Evolutionary conservation across 2,888 invertebrate species (phyloP).

Genomic region (Tortricodes alternella): DNA sequence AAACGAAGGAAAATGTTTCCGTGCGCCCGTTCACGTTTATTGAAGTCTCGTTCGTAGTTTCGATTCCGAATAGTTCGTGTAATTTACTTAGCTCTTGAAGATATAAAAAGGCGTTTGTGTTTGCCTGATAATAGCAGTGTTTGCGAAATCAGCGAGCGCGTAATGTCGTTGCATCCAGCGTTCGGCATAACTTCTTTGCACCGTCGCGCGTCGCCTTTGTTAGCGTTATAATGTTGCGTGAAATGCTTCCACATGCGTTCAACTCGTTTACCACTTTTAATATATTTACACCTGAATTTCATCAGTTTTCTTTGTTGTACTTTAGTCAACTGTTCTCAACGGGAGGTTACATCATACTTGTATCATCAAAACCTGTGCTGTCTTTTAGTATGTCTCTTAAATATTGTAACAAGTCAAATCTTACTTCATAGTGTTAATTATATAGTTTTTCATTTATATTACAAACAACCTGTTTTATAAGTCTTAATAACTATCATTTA

Average conservation of each 20-base stretch:
- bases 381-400: too few relatives aligned
- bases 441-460: too few relatives aligned
- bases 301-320: not conserved
- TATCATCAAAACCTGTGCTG: too few relatives aligned
- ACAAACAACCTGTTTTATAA: too few relatives aligned
- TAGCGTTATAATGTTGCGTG: conserved; percentile 58
- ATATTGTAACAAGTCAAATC: too few relatives aligned
- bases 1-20: conserved; percentile 81
- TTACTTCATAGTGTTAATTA: too few relatives aligned
- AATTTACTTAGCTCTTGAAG: conserved; percentile 70
- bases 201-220: conserved; percentile 51
- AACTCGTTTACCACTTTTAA: conserved; percentile 32
- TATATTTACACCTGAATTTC: conserved; percentile 26
- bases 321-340: too few relatives aligned
- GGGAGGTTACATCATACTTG: too few relatives aligned
- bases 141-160: conserved; percentile 62
- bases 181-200: conserved; percentile 42
- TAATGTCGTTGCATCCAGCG: conserved; percentile 48
- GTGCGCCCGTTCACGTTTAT: conserved; percentile 75
- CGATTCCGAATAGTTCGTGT: conserved; percentile 80
- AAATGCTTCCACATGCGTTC: conserved; percentile 51
- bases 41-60: conserved; percentile 72
- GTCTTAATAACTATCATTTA: too few relatives aligned
- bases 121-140: conserved; percentile 53
- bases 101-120: conserved; percentile 54